Percentiles rank a stretch among this genome's conserved stretches.
These are phyloP conservation scores for Xerus rutilus DNA, from an alignment of 2,797 vertebrate species.

Conservation along the genomic window DNA sequence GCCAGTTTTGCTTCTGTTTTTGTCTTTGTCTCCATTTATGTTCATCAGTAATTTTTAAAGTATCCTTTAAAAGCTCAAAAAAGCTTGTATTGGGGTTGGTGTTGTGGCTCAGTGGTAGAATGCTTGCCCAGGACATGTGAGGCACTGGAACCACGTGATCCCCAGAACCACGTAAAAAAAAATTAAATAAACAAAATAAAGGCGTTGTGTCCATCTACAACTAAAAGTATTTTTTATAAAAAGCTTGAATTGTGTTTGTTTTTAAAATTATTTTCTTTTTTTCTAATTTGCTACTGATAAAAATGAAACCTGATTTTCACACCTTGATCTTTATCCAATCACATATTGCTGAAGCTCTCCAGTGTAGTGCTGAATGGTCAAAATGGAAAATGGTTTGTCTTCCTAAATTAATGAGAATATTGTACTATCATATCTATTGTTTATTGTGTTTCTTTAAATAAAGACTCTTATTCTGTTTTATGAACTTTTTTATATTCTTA, in stretches of 20 bases:
- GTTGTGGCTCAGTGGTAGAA: too few relatives aligned
- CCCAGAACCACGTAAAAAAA: too few relatives aligned
- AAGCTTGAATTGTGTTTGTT: neutral
- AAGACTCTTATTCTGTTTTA: neutral
- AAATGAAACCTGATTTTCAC: neutral
- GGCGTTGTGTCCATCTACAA: too few relatives aligned
- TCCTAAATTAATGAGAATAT: neutral
- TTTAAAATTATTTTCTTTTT: neutral
- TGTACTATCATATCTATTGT: neutral
- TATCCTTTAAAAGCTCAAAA: neutral
- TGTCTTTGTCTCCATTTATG: neutral
- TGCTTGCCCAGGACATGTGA: too few relatives aligned
- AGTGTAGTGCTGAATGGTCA: neutral
- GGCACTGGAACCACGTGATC: too few relatives aligned
- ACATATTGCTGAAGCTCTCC: neutral
- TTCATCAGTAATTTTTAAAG: neutral
- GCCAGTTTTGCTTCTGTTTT: neutral
- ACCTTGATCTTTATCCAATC: neutral
- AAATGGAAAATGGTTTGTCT: neutral
- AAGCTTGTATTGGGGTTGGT: neutral
- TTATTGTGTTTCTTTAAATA: neutral
- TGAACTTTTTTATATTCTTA: conserved; percentile 5
- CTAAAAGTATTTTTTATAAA: neutral
- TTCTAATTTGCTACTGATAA: neutral
- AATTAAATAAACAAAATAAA: too few relatives aligned